Evolutionary conservation across 1,140 invertebrate genomes (phyloP).

Genomic region (Rhynchophorus ferrugineus): DNA sequence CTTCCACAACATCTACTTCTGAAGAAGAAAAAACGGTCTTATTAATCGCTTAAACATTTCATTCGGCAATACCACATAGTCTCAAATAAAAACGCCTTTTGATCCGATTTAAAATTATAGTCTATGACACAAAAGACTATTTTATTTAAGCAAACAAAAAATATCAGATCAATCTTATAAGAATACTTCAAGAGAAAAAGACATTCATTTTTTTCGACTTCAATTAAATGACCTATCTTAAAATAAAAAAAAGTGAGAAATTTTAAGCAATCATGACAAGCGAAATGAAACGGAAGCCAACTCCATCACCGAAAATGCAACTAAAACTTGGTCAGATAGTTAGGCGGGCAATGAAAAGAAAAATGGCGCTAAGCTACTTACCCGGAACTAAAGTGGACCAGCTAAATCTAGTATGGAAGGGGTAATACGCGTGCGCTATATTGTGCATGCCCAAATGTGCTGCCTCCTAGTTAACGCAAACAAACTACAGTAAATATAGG

Average conservation of each 20-base stretch:
- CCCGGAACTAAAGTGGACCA: constrained; percentile 32
- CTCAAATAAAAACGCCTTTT: too few relatives aligned
- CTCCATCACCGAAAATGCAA: constrained; percentile 29
- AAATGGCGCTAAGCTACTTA: constrained; percentile 38
- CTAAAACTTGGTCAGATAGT: constrained; percentile 3
- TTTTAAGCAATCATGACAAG: not conserved
- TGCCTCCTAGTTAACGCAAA: constrained; percentile 38
- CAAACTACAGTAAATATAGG: constrained; percentile 36
- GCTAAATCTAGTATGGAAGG: constrained; percentile 39
- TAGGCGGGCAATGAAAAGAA: constrained; percentile 7
- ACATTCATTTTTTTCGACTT: too few relatives aligned
- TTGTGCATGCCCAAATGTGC: constrained; percentile 38
- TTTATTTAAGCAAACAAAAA: too few relatives aligned
- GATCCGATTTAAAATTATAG: too few relatives aligned
- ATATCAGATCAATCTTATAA: too few relatives aligned
- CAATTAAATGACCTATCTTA: too few relatives aligned
- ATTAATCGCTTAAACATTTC: too few relatives aligned
- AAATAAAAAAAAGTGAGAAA: constrained; percentile 10
- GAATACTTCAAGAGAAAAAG: too few relatives aligned
- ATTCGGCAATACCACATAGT: too few relatives aligned
- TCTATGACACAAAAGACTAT: too few relatives aligned
- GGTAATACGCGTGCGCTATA: constrained; percentile 37
- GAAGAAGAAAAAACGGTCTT: constrained; percentile 9
- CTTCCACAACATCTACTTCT: constrained; percentile 45
- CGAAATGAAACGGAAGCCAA: constrained; percentile 13